Conservation (phyloP, 2,113 vertebrate species). For the Furnarius figulus region DNA sequence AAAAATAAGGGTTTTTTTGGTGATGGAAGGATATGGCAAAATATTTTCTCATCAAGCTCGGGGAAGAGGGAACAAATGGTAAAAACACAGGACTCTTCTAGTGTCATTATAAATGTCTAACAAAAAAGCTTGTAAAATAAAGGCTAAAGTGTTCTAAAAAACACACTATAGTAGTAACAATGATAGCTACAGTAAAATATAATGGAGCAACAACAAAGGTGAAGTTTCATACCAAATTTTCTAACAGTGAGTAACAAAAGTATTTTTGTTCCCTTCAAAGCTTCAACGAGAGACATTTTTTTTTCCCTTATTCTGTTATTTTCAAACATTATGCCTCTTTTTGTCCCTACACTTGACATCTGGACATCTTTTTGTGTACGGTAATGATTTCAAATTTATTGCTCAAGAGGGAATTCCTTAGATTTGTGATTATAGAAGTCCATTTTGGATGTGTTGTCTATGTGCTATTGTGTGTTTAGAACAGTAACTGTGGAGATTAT, state of each 20-base stretch:
- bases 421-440: neutral
- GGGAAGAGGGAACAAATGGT: neutral
- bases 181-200: conserved; percentile 45
- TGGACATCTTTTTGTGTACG: neutral
- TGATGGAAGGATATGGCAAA: neutral
- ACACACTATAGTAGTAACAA: conserved; percentile 17
- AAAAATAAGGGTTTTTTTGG: neutral
- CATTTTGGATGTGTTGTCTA: neutral
- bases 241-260: neutral
- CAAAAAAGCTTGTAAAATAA: neutral
- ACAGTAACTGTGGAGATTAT: neutral
- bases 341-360: neutral
- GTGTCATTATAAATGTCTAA: neutral
- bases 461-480: neutral
- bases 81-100: neutral
- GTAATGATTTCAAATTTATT: neutral
- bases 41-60: neutral
- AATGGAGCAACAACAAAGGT: neutral
- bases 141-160: conserved; percentile 44
- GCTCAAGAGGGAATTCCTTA: neutral
- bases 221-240: conserved; percentile 42
- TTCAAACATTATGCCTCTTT: conserved; percentile 9
- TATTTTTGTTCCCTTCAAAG: neutral
- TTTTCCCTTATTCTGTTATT: neutral
- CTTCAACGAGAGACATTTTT: neutral